Conservation (phyloP, 2,113 vertebrate genomes). For the Lamprotornis superbus region DNA sequence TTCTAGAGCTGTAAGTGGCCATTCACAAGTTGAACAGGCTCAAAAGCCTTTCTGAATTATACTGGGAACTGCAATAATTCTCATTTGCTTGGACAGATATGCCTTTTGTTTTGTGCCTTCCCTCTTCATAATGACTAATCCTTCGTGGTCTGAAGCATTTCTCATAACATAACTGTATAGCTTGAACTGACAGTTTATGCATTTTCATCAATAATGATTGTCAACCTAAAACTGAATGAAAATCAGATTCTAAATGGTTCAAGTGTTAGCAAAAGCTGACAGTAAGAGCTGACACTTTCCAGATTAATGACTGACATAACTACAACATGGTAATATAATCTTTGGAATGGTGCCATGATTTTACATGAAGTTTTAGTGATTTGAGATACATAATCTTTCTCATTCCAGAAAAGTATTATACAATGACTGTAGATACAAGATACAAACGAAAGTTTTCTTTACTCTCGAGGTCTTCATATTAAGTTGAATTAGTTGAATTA, state of each 20-base stretch:
- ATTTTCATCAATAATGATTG: background rate
- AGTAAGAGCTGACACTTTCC: background rate
- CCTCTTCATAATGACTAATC: background rate
- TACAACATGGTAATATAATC: background rate
- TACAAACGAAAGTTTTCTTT: background rate
- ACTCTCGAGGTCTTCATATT: background rate
- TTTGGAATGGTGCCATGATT: background rate
- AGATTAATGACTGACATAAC: background rate
- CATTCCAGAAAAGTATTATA: background rate
- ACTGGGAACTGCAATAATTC: background rate
- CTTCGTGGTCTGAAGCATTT: background rate
- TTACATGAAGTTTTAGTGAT: background rate
- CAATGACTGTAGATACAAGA: background rate
- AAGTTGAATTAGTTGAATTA: background rate
- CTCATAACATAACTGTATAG: background rate
- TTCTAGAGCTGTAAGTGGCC: background rate
- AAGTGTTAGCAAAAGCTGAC: background rate
- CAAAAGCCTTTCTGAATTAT: background rate
- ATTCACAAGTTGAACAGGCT: background rate
- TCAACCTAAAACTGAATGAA: background rate
- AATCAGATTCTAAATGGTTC: background rate
- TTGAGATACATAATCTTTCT: background rate
- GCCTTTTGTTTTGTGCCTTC: background rate
- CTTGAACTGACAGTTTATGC: background rate
- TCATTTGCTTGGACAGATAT: background rate